Conservation (phyloP, 2,797 vertebrate genomes). For the Coluber constrictor region DNA sequence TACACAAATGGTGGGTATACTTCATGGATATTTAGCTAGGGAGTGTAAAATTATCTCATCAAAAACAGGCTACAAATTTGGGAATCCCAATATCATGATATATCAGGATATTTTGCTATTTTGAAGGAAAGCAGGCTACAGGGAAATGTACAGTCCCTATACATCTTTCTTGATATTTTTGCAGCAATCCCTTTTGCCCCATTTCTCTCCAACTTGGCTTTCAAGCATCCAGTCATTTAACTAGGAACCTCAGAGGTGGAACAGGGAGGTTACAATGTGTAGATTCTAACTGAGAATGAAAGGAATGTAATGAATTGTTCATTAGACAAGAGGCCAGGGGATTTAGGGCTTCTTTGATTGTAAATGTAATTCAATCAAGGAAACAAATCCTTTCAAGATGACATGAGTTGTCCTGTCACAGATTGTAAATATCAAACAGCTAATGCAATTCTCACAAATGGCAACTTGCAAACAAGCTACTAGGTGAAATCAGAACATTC, state of each 20-base stretch:
- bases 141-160: too few species aligned
- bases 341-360: not conserved
- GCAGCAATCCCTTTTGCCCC: not conserved
- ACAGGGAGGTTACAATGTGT: not conserved
- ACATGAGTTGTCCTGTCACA: not conserved
- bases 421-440: constrained; percentile 1
- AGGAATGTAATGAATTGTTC: not conserved
- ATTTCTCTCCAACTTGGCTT: not conserved
- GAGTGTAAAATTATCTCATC: not conserved
- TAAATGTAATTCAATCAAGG: not conserved
- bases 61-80: not conserved
- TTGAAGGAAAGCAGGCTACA: not conserved
- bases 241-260: too few species aligned
- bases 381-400: not conserved
- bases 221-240: not conserved
- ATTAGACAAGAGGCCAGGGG: not conserved
- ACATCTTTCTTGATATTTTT: not conserved
- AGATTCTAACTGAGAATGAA: not conserved
- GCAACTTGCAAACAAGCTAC: not conserved
- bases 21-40: not conserved
- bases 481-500: not conserved
- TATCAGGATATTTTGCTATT: not conserved
- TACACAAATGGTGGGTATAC: not conserved
- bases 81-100: not conserved
- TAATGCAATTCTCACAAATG: not conserved